Conservation (phyloP, 2,888 invertebrate genomes). For the Plutella xylostella region DNA sequence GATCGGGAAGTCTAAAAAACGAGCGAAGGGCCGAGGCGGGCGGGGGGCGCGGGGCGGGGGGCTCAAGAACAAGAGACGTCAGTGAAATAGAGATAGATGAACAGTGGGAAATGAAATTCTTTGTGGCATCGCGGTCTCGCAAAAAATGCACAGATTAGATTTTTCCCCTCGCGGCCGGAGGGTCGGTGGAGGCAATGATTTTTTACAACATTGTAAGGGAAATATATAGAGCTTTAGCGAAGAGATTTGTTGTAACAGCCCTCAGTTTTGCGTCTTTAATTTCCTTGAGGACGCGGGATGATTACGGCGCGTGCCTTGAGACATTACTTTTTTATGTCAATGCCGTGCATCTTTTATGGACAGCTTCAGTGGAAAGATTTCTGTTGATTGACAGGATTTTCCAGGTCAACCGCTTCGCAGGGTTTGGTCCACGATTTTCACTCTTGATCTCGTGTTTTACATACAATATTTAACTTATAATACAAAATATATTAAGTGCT, state of each 20-base stretch:
- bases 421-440: no score
- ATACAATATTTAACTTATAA: no score
- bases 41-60: conserved; percentile 30
- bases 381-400: no score
- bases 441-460: no score
- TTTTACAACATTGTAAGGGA: conserved; percentile 64
- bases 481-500: no score
- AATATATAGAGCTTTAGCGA: conserved; percentile 67
- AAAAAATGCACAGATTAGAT: conserved; percentile 73
- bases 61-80: conserved; percentile 68
- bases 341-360: neutral
- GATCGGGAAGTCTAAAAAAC: conserved; percentile 67
- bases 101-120: conserved; percentile 73
- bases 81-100: conserved; percentile 72
- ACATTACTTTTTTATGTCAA: conserved; percentile 1
- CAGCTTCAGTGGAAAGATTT: no score
- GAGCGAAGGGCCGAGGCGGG: conserved; percentile 31
- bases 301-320: neutral
- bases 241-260: conserved; percentile 65
- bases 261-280: conserved; percentile 63
- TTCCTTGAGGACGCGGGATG: conserved; percentile 38
- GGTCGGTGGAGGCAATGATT: conserved; percentile 68
- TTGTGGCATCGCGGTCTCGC: conserved; percentile 71
- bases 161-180: conserved; percentile 60
- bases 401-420: no score